Percentiles rank a stretch among this genome's conserved stretches.
Evolutionary conservation across 2,888 invertebrate species (phyloP).

Genomic region (Acanthosepion esculentum): DNA sequence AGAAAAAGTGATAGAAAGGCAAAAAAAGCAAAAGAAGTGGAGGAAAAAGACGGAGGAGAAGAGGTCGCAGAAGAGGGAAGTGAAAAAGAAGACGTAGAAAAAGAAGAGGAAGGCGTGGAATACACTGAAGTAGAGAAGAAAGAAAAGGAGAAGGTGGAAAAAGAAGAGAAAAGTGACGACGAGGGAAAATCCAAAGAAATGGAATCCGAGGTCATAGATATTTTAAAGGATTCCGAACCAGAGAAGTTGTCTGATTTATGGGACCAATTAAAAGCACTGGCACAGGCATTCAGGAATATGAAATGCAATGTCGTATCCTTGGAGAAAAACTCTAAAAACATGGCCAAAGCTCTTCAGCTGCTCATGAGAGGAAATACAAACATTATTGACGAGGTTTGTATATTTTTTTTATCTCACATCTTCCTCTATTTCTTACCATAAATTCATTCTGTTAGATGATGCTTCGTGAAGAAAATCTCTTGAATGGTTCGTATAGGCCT

Average conservation of each 20-base stretch:
- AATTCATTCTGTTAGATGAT: too few species aligned
- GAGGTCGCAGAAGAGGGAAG: background rate
- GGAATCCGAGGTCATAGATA: background rate
- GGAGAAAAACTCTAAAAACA: background rate
- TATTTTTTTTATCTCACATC: background rate
- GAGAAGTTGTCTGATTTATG: background rate
- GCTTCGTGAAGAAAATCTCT: too few species aligned
- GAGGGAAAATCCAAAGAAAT: background rate
- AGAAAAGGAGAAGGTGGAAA: background rate
- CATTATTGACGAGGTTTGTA: background rate
- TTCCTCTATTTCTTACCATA: too few species aligned
- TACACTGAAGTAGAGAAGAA: background rate
- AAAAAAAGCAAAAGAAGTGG: too few species aligned
- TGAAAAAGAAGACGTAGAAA: background rate
- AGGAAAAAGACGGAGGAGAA: too few species aligned
- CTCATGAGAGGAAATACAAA: background rate
- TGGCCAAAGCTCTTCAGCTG: background rate
- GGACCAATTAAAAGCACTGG: background rate
- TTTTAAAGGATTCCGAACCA: background rate
- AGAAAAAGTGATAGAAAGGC: too few species aligned
- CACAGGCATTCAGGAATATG: background rate
- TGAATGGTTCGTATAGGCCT: too few species aligned
- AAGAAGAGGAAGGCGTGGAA: background rate
- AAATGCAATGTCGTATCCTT: background rate
- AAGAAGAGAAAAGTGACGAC: background rate